A percentile compares a stretch with the other conserved stretches of the same genome.
phyloP scores from a whole-genome alignment of 1,140 invertebrate genomes.

The Aradophagus sp. region DNA sequence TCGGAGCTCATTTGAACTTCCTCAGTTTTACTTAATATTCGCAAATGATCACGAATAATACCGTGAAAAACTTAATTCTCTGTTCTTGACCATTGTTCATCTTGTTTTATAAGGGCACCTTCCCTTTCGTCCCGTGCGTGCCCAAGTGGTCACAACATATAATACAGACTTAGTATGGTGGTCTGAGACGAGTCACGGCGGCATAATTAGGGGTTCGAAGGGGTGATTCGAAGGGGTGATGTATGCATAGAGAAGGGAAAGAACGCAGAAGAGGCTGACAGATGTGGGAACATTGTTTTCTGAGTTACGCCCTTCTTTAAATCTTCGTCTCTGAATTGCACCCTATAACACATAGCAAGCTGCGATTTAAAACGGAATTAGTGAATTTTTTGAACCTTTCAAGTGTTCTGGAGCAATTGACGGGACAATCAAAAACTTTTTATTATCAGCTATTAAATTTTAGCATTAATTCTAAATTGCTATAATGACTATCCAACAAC shows the following conservation, averaged over 20 bases:
- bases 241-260: conserved; percentile 57
- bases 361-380: conserved; percentile 72
- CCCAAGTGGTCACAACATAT: conserved; percentile 74
- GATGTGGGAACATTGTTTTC: conserved; percentile 77
- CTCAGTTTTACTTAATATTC: conserved; percentile 30
- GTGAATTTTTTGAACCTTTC: conserved; percentile 66
- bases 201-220: conserved; percentile 75
- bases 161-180: conserved; percentile 67
- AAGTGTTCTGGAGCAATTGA: no score
- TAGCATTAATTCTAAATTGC: no score
- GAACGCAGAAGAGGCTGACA: conserved; percentile 75
- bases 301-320: conserved; percentile 64
- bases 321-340: conserved; percentile 50
- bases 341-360: conserved; percentile 63
- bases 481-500: no score
- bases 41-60: conserved; percentile 46
- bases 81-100: conserved; percentile 70
- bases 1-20: conserved; percentile 49
- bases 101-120: conserved; percentile 66
- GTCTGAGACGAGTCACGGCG: conserved; percentile 63
- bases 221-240: no score
- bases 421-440: no score
- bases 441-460: no score
- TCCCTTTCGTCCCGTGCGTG: conserved; percentile 72
- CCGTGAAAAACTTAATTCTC: conserved; percentile 63